A percentile compares a stretch with the other conserved stretches of the same genome.
Conservation (phyloP, 2,797 vertebrate genomes). For the Danionella dracula region DNA sequence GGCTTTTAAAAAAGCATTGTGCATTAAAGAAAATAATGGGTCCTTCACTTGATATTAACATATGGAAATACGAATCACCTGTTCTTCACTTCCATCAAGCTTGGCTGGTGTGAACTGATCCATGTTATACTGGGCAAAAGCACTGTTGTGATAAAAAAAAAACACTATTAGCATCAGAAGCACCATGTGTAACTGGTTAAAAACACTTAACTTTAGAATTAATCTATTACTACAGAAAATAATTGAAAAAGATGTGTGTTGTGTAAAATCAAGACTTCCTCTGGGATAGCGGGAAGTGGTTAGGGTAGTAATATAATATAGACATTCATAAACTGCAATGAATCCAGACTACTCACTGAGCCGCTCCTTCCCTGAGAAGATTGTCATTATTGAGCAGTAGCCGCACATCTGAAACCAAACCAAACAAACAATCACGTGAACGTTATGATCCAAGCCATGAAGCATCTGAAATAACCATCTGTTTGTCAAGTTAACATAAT, state of each 20-base stretch:
- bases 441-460: not conserved
- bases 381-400: conserved; percentile 90
- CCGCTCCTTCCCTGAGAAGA: conserved; percentile 88
- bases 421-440: not conserved
- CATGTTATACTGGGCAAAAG: conserved; percentile 97
- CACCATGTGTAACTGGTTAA: not conserved
- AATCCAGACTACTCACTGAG: conserved; percentile 75
- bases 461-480: no score
- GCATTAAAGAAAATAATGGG: no score
- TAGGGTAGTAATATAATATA: not conserved
- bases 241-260: no score
- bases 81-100: conserved; percentile 86
- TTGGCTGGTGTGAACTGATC: conserved; percentile 91
- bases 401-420: conserved; percentile 78
- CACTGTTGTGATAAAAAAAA: conserved; percentile 62
- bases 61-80: conserved; percentile 63
- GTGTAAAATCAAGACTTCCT: not conserved
- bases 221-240: no score
- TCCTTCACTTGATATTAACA: not conserved
- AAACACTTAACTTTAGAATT: no score
- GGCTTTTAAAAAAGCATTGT: no score
- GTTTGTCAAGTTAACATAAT: no score
- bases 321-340: not conserved
- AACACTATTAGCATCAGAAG: no score
- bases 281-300: not conserved